These are phyloP conservation scores for Ectobius pallidus DNA, from an alignment of 2,888 invertebrate species.

Conservation along the genomic window DNA sequence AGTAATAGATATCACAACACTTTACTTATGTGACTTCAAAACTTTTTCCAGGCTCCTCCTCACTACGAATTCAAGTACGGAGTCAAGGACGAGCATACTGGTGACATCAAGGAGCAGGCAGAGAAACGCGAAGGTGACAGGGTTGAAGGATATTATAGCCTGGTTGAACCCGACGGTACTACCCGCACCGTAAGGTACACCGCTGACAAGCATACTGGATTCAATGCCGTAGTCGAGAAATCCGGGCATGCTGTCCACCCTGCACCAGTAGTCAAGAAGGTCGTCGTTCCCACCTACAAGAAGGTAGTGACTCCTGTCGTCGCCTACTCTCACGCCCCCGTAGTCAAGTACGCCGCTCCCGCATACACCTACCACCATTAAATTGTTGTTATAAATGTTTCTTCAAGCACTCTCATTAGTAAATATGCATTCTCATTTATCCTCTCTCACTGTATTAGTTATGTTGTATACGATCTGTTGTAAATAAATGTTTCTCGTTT, in stretches of 20 bases:
- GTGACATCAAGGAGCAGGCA: conserved; percentile 30
- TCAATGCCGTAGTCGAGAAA: conserved; percentile 59
- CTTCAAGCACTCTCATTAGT: neutral
- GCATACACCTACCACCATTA: neutral
- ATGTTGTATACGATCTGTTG: neutral
- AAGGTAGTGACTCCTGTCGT: neutral
- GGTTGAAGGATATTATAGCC: conserved; percentile 26
- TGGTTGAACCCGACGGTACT: conserved; percentile 32
- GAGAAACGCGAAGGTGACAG: conserved; percentile 28
- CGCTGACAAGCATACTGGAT: conserved; percentile 58
- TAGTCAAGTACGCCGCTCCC: neutral
- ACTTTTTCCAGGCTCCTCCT: conserved; percentile 17
- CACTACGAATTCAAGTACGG: conserved; percentile 33
- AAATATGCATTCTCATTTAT: conserved; percentile 14
- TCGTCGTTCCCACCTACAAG: conserved; percentile 5
- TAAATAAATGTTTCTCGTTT: conserved; percentile 15
- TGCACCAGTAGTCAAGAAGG: conserved; percentile 14
- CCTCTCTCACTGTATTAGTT: neutral
- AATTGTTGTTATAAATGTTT: neutral
- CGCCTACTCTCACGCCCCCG: conserved; percentile 1
- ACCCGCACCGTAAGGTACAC: conserved; percentile 62
- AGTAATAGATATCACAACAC: no score
- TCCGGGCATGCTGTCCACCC: conserved; percentile 68
- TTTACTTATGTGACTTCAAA: no score
- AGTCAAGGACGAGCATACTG: conserved; percentile 27